A percentile compares a stretch with the other conserved stretches of the same genome.
Conservation (phyloP, 2,888 invertebrate species). For the Eucera pruinosa region DNA sequence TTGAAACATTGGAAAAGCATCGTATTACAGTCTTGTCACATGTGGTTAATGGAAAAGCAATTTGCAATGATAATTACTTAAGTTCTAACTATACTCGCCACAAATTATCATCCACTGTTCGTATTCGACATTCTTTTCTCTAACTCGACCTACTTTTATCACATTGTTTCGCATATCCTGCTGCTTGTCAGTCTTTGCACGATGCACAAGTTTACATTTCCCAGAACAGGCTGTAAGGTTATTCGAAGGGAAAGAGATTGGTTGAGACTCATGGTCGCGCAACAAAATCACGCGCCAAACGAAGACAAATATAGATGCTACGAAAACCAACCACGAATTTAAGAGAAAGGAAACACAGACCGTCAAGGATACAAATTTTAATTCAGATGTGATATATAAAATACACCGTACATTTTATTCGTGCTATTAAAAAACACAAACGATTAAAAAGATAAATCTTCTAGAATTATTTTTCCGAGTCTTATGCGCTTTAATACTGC, state of each 20-base stretch:
- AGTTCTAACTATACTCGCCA: not conserved
- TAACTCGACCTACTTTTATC: slow-evolving; percentile 53
- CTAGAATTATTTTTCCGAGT: not conserved
- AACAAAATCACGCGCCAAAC: slow-evolving; percentile 29
- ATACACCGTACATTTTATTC: not conserved
- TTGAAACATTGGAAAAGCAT: not conserved
- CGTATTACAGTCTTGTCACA: not conserved
- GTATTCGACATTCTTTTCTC: slow-evolving; percentile 28
- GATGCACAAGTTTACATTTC: slow-evolving; percentile 52
- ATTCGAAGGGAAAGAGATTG: slow-evolving; percentile 67
- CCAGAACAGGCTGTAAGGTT: slow-evolving; percentile 65
- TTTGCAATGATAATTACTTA: not conserved
- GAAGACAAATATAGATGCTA: slow-evolving; percentile 23
- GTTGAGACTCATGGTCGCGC: slow-evolving; percentile 67
- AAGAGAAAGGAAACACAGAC: slow-evolving; percentile 33
- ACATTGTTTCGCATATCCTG: slow-evolving; percentile 43
- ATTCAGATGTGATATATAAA: not conserved
- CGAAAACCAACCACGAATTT: slow-evolving; percentile 46
- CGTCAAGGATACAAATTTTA: slow-evolving; percentile 43
- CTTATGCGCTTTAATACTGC: not conserved
- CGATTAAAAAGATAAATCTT: not conserved
- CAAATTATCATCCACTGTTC: not conserved
- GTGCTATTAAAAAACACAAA: not conserved
- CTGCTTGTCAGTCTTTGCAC: slow-evolving; percentile 48
- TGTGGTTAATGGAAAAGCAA: not conserved